These are phyloP conservation scores for Pardosa pseudoannulata DNA, from an alignment of 2,888 invertebrate species.

Conservation along the genomic window DNA sequence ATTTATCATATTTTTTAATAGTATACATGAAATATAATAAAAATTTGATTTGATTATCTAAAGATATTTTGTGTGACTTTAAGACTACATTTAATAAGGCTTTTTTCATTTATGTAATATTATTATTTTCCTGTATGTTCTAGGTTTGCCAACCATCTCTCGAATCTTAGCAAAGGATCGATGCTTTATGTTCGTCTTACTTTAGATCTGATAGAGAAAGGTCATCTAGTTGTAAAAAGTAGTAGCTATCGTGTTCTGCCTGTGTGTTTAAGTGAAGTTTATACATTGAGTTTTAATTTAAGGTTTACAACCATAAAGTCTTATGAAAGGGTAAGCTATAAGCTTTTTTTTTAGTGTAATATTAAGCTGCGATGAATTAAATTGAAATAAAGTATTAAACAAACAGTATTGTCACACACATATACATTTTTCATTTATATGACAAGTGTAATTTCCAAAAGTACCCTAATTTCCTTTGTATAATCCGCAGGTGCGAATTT, in stretches of 20 bases:
- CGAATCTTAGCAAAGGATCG: constrained; percentile 89
- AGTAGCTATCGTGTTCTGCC: constrained; percentile 94
- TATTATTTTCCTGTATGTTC: neutral
- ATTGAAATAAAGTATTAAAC: too few species aligned
- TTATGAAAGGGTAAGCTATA: constrained; percentile 84
- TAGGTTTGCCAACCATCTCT: constrained; percentile 90
- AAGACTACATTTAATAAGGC: neutral
- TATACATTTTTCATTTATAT: too few species aligned
- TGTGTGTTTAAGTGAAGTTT: constrained; percentile 91
- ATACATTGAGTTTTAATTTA: constrained; percentile 92
- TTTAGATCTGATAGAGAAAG: constrained; percentile 92
- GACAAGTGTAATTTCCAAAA: too few species aligned
- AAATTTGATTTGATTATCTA: too few species aligned
- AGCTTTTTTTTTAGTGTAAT: neutral
- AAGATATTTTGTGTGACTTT: too few species aligned
- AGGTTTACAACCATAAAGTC: constrained; percentile 91
- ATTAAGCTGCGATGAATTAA: too few species aligned
- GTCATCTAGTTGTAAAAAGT: constrained; percentile 94
- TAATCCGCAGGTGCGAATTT: too few species aligned
- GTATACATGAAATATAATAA: too few species aligned
- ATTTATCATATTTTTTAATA: too few species aligned
- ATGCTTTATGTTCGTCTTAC: constrained; percentile 94
- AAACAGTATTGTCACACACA: too few species aligned
- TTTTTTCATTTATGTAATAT: too few species aligned
- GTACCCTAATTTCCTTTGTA: too few species aligned